Conservation (phyloP, 2,113 vertebrate genomes). For the Hyaena hyaena region DNA sequence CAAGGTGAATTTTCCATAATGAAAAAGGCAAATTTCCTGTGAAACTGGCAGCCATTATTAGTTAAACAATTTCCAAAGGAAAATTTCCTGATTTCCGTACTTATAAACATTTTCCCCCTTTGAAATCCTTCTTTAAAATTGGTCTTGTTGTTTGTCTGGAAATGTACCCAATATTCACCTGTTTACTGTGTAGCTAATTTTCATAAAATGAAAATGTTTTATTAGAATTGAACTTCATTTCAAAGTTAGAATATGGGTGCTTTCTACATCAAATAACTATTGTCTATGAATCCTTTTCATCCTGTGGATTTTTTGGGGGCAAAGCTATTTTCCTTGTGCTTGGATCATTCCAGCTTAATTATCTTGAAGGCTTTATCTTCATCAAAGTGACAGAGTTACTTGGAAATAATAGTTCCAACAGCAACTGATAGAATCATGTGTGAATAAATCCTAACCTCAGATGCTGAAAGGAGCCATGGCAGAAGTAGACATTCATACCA, state of each 20-base stretch:
- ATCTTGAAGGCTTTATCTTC: constrained; percentile 31
- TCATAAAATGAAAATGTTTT: background rate
- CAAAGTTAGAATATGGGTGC: background rate
- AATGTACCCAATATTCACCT: background rate
- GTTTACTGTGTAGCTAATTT: background rate
- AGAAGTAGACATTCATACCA: background rate
- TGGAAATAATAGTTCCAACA: constrained; percentile 39
- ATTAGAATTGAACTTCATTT: background rate
- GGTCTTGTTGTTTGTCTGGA: background rate
- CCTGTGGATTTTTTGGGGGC: background rate
- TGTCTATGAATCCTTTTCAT: background rate
- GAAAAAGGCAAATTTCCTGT: background rate
- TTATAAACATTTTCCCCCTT: background rate
- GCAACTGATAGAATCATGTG: background rate
- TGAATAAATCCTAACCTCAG: background rate
- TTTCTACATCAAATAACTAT: background rate
- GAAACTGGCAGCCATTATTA: background rate
- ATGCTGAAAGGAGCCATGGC: background rate
- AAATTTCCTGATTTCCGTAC: background rate
- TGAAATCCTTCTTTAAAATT: background rate
- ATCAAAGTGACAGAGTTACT: constrained; percentile 43
- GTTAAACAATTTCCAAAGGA: constrained; percentile 1
- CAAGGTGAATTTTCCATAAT: background rate
- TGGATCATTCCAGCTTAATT: background rate
- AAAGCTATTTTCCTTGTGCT: background rate